phyloP scores from a whole-genome alignment of 2,797 vertebrate species.

The Arremon brunneinucha region DNA sequence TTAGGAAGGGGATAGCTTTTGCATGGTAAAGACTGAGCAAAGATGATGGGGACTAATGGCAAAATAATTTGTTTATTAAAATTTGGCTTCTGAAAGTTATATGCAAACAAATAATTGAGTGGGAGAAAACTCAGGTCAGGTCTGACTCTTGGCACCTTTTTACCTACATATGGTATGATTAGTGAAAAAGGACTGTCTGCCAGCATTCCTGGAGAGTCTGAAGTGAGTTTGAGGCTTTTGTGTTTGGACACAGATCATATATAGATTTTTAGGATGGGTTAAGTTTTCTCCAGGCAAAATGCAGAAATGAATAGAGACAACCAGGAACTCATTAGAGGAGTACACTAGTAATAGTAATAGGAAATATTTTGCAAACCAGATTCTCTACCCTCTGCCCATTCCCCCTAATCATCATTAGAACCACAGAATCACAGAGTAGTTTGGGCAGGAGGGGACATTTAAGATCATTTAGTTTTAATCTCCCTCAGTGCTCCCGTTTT shows the following conservation, averaged over 20 bases:
- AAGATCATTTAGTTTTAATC: neutral
- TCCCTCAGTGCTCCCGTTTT: accelerated
- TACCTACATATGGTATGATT: conserved; percentile 50
- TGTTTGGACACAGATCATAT: neutral
- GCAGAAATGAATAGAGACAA: neutral
- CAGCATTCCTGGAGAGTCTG: conserved; percentile 5
- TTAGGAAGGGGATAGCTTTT: neutral
- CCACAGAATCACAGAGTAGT: neutral
- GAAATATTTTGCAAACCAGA: neutral
- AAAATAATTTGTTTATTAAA: conserved; percentile 22
- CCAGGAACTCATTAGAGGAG: neutral
- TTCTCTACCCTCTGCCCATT: neutral
- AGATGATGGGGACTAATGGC: neutral
- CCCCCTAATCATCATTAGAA: neutral
- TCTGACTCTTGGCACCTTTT: conserved; percentile 39
- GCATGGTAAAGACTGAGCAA: neutral
- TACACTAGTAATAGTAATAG: neutral
- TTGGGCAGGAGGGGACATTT: neutral
- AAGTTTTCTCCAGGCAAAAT: neutral
- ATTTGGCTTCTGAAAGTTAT: conserved; percentile 1
- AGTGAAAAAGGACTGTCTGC: neutral
- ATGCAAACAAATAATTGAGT: neutral
- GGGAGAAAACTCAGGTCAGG: neutral
- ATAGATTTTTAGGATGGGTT: neutral
- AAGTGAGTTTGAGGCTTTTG: neutral